Evolutionary conservation across 2,113 vertebrate genomes (phyloP).

Genomic region (Platysteira castanea): DNA sequence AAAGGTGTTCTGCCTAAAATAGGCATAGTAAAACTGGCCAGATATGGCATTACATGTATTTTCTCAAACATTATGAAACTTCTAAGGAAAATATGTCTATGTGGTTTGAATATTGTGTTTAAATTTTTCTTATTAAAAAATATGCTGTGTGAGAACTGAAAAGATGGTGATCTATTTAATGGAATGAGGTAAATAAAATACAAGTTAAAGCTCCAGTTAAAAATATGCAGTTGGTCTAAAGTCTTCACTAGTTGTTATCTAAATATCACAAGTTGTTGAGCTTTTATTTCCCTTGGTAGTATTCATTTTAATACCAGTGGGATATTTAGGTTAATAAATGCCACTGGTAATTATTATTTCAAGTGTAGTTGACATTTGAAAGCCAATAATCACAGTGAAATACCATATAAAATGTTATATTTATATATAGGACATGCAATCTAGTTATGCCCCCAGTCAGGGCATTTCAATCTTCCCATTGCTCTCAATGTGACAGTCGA

Average conservation of each 20-base stretch:
- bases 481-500: accelerated
- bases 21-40: not conserved
- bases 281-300: not conserved
- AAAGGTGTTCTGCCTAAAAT: not conserved
- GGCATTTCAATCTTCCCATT: not conserved
- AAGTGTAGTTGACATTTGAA: not conserved
- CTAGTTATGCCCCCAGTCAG: not conserved
- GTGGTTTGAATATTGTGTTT: not conserved
- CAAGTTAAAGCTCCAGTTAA: not conserved
- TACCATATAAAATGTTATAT: not conserved
- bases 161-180: not conserved
- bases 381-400: not conserved
- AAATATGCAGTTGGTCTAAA: not conserved
- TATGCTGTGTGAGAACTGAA: not conserved
- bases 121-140: not conserved
- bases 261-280: not conserved
- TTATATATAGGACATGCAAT: not conserved
- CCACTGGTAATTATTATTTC: not conserved
- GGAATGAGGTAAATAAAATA: not conserved
- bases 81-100: not conserved
- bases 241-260: not conserved
- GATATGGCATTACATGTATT: not conserved
- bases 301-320: not conserved
- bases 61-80: not conserved
- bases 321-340: not conserved